A percentile compares a stretch with the other conserved stretches of the same genome.
These are phyloP conservation scores for Megastigmus dorsalis DNA, from an alignment of 2,888 invertebrate species.

Conservation along the genomic window DNA sequence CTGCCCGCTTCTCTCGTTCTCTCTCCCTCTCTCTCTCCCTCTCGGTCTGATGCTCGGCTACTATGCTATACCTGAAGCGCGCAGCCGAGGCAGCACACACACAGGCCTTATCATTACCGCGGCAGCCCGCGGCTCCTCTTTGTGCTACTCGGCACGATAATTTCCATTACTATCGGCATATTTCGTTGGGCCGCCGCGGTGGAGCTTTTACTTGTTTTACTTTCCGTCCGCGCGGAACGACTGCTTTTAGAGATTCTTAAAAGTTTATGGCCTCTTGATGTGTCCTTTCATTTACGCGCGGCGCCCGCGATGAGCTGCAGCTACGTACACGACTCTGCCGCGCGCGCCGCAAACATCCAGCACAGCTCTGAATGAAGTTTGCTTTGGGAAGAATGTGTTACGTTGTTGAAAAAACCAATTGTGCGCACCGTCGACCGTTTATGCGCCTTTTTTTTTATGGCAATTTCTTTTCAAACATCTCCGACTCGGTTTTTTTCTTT, in stretches of 20 bases:
- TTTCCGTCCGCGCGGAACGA: constrained; percentile 33
- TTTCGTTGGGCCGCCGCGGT: constrained; percentile 25
- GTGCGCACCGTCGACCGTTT: too few relatives aligned
- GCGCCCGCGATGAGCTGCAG: neutral
- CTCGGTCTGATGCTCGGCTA: too few relatives aligned
- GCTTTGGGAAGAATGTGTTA: constrained; percentile 26
- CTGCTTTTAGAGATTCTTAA: constrained; percentile 50
- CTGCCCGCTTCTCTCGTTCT: too few relatives aligned
- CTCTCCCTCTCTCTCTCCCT: constrained; percentile 20
- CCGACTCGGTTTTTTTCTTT: too few relatives aligned
- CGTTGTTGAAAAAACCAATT: constrained; percentile 1
- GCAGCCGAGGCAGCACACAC: too few relatives aligned
- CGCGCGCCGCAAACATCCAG: too few relatives aligned
- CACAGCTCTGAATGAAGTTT: constrained; percentile 28
- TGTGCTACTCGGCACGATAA: constrained; percentile 63
- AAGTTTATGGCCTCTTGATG: constrained; percentile 43
- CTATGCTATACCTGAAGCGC: constrained; percentile 41
- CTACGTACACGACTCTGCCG: too few relatives aligned
- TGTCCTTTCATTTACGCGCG: constrained; percentile 43
- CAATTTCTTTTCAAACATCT: too few relatives aligned
- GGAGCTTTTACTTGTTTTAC: constrained; percentile 35
- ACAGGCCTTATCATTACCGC: constrained; percentile 67
- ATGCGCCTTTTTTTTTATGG: too few relatives aligned
- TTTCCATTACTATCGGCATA: constrained; percentile 67
- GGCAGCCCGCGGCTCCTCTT: constrained; percentile 66